These are phyloP conservation scores for Wasmannia auropunctata DNA, from an alignment of 1,140 invertebrate genomes.

Conservation along the genomic window DNA sequence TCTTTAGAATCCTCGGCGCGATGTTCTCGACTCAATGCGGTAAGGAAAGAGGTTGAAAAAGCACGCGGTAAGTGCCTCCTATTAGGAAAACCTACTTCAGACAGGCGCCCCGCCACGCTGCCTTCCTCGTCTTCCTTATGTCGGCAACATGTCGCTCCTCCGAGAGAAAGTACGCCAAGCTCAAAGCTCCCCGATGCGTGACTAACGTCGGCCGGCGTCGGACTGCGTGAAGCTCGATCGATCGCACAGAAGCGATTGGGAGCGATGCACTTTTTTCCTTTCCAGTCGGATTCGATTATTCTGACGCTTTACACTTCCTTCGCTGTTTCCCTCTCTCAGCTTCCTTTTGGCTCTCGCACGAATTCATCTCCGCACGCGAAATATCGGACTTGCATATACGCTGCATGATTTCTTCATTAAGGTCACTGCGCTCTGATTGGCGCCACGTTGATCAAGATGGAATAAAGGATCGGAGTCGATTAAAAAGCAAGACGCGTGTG, in stretches of 20 bases:
- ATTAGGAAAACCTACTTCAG: constrained; percentile 53
- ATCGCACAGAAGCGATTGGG: constrained; percentile 4
- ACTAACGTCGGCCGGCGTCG: constrained; percentile 59
- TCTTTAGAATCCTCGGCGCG: background rate
- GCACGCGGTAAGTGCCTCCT: constrained; percentile 30
- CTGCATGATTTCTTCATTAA: background rate
- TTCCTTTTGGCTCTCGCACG: constrained; percentile 8
- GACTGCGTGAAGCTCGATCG: constrained; percentile 32
- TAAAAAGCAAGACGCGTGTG: background rate
- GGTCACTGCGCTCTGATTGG: constrained; percentile 10
- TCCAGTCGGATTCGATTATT: constrained; percentile 4
- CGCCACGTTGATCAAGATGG: background rate
- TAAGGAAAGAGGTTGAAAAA: constrained; percentile 20
- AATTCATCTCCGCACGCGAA: background rate
- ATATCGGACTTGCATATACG: background rate
- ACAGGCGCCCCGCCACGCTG: constrained; percentile 44
- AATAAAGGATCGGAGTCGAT: background rate
- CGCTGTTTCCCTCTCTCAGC: constrained; percentile 5
- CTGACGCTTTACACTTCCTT: constrained; percentile 31
- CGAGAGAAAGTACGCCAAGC: constrained; percentile 26
- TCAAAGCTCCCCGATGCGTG: constrained; percentile 41
- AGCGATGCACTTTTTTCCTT: constrained; percentile 20
- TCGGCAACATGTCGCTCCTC: constrained; percentile 6
- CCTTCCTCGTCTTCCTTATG: constrained; percentile 23
- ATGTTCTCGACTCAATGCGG: background rate